Base-by-base conservation (phyloP, 92 coral and sea anemone genomes). In the Hydrozoanthus gracilis region DNA sequence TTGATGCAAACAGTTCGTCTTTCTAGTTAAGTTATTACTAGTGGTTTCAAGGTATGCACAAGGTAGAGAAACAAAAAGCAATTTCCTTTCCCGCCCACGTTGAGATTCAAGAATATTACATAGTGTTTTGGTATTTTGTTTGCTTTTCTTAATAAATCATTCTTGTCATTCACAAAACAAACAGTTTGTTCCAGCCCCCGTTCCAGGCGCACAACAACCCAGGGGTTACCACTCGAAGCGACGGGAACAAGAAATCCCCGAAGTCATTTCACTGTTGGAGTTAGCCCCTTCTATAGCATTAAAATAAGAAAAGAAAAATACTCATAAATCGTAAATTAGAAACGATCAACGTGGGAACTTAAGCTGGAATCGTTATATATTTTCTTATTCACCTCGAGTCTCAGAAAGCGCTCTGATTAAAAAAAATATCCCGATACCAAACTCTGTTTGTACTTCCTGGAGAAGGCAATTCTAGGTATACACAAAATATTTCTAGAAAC, bases 201-300 rank as follows among this genome's bases (percentile, higher is more conserved):
- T 27, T 27, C 39, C 39, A 27, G 39, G 39, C 39, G 39, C 39
- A 27, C 39, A 27, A 8, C 79, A 75, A 75, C 56, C 44, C 45
- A 9, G 79, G 79, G 79, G 79, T 18, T 49, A 8, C 39, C 62
- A 75, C 8, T 75, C 56, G 39, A 27, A 17, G 44, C 20, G 13
- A 75, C 61, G 61, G 79, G 50, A 75, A 75, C 58, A 48, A 51
- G 44, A 4, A 50, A 75, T 17, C 10, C 35, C 13, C 10, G 62
- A 74, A 51, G 79, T 17, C 61, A 48, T 75, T 15, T 75, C 79
- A 51, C 79, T 14, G 79, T 49, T 75, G 79, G 79, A 75, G 79
- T 75, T 75, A 2, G 15, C 35, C 11, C 10, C 56, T 51, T 3
- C 50, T 49, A 27, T 5, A 51, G 51, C 18, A 17, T 5, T 18